phyloP scores from a whole-genome alignment of 2,113 vertebrate genomes.

The Holacanthus passer region DNA sequence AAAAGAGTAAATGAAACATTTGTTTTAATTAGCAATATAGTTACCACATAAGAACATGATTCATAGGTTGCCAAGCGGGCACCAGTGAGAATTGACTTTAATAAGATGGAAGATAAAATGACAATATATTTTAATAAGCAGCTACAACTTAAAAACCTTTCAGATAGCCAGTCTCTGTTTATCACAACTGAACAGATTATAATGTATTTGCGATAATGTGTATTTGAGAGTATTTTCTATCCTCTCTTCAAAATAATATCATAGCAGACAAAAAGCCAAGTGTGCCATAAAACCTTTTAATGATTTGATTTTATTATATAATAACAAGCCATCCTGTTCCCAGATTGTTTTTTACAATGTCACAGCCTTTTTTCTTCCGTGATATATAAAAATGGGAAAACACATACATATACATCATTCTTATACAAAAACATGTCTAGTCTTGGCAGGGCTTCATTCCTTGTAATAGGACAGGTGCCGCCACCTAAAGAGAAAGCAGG shows the following conservation, averaged over 20 bases:
- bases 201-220: too few species aligned
- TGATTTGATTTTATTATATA: not conserved
- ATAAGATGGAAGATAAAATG: not conserved
- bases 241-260: not conserved
- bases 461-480: slow-evolving; percentile 21
- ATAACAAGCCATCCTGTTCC: not conserved
- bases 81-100: not conserved
- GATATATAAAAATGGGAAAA: slow-evolving; percentile 9
- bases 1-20: not conserved
- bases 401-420: not conserved
- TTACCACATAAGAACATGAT: not conserved
- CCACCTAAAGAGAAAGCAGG: not conserved
- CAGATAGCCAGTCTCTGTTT: too few species aligned
- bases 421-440: not conserved
- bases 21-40: not conserved
- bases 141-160: too few species aligned
- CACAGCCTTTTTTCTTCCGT: not conserved
- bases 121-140: too few species aligned
- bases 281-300: not conserved
- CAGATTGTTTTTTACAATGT: not conserved
- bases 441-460: not conserved
- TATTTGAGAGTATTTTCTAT: too few species aligned
- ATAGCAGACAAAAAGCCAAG: not conserved
- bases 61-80: not conserved
- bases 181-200: too few species aligned